Percentiles rank a stretch among this genome's conserved stretches.
These are phyloP conservation scores for Leuctra nigra DNA, from an alignment of 2,888 invertebrate species.

Conservation along the genomic window DNA sequence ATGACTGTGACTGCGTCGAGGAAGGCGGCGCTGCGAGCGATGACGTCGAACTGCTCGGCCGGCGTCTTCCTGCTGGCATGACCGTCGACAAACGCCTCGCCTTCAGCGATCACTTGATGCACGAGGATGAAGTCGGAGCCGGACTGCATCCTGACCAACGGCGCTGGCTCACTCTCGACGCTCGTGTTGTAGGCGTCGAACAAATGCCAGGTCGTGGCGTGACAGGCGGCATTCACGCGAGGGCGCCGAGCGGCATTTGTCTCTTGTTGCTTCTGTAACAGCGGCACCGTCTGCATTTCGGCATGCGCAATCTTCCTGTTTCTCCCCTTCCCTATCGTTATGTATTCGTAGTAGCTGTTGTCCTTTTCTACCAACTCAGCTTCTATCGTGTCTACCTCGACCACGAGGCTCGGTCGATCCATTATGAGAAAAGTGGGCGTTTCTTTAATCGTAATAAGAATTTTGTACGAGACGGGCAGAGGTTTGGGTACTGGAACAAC, in stretches of 20 bases:
- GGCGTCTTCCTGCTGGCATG: neutral
- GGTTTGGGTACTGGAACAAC: neutral
- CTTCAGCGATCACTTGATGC: neutral
- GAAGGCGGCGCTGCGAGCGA: constrained; percentile 38
- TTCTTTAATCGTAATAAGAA: constrained; percentile 52
- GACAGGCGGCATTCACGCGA: constrained; percentile 51
- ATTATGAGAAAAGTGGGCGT: constrained; percentile 58
- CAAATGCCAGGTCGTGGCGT: constrained; percentile 73
- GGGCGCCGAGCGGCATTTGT: constrained; percentile 51
- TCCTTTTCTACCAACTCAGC: constrained; percentile 51
- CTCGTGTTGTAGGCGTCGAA: constrained; percentile 47
- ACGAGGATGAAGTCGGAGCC: neutral
- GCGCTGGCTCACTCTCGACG: neutral
- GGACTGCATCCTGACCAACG: no score
- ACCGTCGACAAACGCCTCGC: neutral
- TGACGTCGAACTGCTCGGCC: constrained; percentile 13
- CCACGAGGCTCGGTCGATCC: constrained; percentile 57
- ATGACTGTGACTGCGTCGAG: constrained; percentile 56
- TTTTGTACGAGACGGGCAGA: neutral
- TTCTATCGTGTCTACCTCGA: constrained; percentile 51
- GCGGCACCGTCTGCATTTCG: constrained; percentile 60
- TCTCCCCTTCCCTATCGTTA: constrained; percentile 60
- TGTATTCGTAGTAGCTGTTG: constrained; percentile 59
- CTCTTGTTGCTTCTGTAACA: constrained; percentile 55
- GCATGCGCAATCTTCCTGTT: constrained; percentile 58